Evolutionary conservation across 92 coral and sea anemone species (phyloP).

Genomic region (Blastomussa wellsi): DNA sequence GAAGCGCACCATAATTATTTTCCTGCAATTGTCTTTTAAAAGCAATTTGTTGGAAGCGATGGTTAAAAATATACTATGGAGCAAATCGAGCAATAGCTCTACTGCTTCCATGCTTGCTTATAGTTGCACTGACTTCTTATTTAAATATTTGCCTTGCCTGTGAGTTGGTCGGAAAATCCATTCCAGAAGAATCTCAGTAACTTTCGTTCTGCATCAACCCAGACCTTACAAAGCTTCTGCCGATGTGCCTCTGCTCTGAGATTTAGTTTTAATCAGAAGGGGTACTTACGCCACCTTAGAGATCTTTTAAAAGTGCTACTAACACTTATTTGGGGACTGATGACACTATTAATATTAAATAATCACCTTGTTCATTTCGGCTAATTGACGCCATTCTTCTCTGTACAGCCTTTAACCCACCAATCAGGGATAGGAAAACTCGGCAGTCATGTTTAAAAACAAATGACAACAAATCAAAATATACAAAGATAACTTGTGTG

Average conservation of each 20-base stretch:
- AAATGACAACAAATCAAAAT: constrained; percentile 6
- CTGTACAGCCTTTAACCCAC: constrained; percentile 40
- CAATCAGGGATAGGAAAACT: constrained; percentile 51
- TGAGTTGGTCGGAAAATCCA: constrained; percentile 34
- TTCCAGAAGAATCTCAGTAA: not conserved
- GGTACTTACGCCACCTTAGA: constrained; percentile 68
- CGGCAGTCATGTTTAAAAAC: constrained; percentile 9
- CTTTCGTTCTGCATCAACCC: not conserved
- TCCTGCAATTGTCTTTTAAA: not conserved
- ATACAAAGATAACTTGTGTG: not conserved
- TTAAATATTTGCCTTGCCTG: constrained; percentile 17
- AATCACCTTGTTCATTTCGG: constrained; percentile 85
- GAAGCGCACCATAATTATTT: not conserved
- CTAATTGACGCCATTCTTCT: constrained; percentile 81
- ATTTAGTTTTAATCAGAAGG: not conserved
- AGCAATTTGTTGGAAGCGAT: not conserved
- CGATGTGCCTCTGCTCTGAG: not conserved
- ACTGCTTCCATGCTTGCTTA: not conserved
- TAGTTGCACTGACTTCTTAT: not conserved
- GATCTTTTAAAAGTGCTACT: constrained; percentile 8
- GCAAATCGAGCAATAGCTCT: not conserved
- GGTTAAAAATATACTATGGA: not conserved
- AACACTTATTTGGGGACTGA: constrained; percentile 72
- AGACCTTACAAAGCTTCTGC: not conserved
- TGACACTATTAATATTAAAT: constrained; percentile 70